Conservation (phyloP, 1,140 invertebrate genomes). For the Papilio xuthus region DNA sequence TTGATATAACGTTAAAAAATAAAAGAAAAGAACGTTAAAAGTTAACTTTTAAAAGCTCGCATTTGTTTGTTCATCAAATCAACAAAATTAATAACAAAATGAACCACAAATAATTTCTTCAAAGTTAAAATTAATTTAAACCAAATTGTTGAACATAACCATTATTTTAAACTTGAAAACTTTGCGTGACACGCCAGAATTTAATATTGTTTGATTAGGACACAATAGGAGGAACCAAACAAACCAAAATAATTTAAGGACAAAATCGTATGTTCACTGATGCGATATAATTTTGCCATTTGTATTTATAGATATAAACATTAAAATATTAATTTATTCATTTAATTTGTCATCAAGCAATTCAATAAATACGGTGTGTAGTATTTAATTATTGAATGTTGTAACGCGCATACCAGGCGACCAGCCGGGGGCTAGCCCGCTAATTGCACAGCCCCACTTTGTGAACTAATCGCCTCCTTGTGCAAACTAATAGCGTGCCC, state of each 20-base stretch:
- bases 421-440: constrained; percentile 53
- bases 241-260: background rate
- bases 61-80: no score
- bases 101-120: background rate
- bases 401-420: constrained; percentile 44
- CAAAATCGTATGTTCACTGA: background rate
- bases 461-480: constrained; percentile 56
- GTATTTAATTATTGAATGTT: constrained; percentile 69
- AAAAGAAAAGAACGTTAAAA: no score
- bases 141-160: background rate
- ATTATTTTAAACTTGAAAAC: background rate
- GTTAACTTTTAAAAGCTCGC: no score
- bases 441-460: constrained; percentile 68
- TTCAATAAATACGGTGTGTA: constrained; percentile 42
- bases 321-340: background rate
- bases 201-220: background rate
- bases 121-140: background rate
- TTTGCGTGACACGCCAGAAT: background rate
- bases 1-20: background rate
- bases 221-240: background rate
- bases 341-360: constrained; percentile 18
- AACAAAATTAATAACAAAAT: no score
- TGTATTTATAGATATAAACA: background rate
- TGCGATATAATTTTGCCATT: background rate
- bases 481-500: constrained; percentile 62